A percentile compares a stretch with the other conserved stretches of the same genome.
phyloP scores from a whole-genome alignment of 2,113 vertebrate genomes.

The Phycodurus eques region DNA sequence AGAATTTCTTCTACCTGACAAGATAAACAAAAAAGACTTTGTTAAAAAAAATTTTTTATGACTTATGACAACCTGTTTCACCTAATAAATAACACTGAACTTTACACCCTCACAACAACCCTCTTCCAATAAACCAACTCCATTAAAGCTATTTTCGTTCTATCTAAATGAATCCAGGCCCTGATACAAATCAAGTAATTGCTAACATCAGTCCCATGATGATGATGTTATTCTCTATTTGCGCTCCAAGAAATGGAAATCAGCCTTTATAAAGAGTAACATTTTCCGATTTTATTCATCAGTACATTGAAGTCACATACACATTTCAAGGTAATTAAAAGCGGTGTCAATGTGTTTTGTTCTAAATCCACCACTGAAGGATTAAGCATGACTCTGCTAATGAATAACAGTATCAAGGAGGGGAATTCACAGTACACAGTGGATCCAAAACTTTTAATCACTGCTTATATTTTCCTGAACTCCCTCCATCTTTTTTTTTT shows the following conservation, averaged over 20 bases:
- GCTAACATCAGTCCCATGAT: conserved; percentile 17
- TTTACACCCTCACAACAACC: neutral
- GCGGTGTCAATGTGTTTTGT: conserved; percentile 13
- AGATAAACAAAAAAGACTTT: neutral
- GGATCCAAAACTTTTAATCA: too few relatives aligned
- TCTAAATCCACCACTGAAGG: conserved; percentile 18
- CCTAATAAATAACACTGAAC: neutral
- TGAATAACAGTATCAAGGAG: too few relatives aligned
- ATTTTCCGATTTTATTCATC: conserved; percentile 26
- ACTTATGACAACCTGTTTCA: neutral
- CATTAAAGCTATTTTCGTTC: conserved; percentile 24
- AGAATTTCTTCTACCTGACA: neutral
- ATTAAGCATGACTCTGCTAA: neutral
- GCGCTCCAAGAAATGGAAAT: conserved; percentile 13
- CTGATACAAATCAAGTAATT: conserved; percentile 46
- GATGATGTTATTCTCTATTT: conserved; percentile 23
- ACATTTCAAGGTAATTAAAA: too few relatives aligned
- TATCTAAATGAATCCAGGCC: conserved; percentile 17
- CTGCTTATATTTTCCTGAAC: too few relatives aligned
- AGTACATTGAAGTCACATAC: too few relatives aligned
- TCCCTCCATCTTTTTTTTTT: too few relatives aligned
- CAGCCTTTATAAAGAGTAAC: conserved; percentile 14
- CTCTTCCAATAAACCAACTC: conserved; percentile 27
- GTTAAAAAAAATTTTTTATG: neutral
- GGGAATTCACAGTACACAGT: too few relatives aligned